Base-by-base conservation (phyloP, 2,113 vertebrate genomes). In the Lonchura striata region DNA sequence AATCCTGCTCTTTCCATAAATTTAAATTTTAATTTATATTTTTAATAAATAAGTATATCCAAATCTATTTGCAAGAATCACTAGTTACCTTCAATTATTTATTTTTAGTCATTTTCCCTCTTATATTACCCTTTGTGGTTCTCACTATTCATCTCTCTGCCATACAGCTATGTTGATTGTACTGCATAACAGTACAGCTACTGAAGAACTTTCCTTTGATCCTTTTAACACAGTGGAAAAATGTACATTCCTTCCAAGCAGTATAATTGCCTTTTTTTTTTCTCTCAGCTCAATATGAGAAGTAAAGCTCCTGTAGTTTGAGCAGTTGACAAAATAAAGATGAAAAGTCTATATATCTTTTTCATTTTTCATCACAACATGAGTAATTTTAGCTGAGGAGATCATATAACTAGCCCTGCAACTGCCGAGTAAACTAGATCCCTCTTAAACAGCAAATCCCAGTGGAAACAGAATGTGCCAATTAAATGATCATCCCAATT, bases 401-500 rank as follows among this genome's bases (percentile, higher is more conserved):
- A 87, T 92, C 79, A 76, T 72, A 82, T 88, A 95, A 95, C 57
- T 86, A 85, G 44, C 44, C 21, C 46, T 79, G 33, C 53, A 89
- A 83, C 85, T 69, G 60, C 68, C 44, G 5, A 91, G 42, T 89
- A 89, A 95, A 97, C 90, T 86, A 81, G 71, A 92, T 64, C 47
- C 11, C n/a, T 82, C 88, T 94, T 89, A 94, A 96, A 93, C 59
- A 71, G 64, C 75, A 81, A 44, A 61, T 88, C 94, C 94, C 91
- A 81, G 81, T 68, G 92, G 86, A 94, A 94, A 78, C 28, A 93
- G 75, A 93, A 93, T 93, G 92, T 94, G 88, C 91, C 96, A 96
- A 96, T 96, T 97, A 97, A 97, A 96, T 96, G 88, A 97, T 96
- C 92, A 94, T 95, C 53, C 90, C 94, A 97, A 95, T 97, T 97